Conservation (phyloP, 2,797 vertebrate genomes). For the Spinus pinus region DNA sequence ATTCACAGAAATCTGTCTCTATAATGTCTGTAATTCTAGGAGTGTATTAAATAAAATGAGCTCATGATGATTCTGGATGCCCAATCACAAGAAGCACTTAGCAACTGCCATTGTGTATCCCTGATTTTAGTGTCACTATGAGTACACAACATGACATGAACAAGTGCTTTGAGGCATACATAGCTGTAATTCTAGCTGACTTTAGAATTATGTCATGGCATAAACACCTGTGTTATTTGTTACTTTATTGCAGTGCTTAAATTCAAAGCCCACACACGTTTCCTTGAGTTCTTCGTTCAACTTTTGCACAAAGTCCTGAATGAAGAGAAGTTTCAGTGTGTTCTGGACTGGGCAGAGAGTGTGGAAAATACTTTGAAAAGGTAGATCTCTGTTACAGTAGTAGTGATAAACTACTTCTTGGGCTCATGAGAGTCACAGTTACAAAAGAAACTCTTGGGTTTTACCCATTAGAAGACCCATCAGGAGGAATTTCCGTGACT, state of each 20-base stretch:
- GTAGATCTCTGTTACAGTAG: constrained; percentile 61
- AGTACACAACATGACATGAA: not conserved
- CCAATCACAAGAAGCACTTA: not conserved
- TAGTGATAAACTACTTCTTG: not conserved
- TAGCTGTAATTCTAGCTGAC: not conserved
- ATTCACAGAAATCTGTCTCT: not conserved
- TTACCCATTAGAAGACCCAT: not conserved
- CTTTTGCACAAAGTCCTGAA: constrained; percentile 83
- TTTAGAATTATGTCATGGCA: not conserved
- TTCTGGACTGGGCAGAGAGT: constrained; percentile 78
- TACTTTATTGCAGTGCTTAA: constrained; percentile 83
- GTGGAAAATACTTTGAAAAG: constrained; percentile 78
- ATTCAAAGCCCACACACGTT: constrained; percentile 79
- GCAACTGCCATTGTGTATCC: not conserved
- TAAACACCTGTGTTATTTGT: not conserved
- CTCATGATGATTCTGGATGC: not conserved
- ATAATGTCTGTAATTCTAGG: not conserved
- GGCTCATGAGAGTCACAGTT: not conserved
- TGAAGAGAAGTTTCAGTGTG: constrained; percentile 78
- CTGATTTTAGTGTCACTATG: not conserved
- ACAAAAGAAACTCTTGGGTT: not conserved
- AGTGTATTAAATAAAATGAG: not conserved
- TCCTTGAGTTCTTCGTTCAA: constrained; percentile 85
- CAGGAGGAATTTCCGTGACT: not conserved
- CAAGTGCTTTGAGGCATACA: not conserved